A percentile compares a stretch with the other conserved stretches of the same genome.
Conservation (phyloP, 2,888 invertebrate species). For the Papilio elwesi region DNA sequence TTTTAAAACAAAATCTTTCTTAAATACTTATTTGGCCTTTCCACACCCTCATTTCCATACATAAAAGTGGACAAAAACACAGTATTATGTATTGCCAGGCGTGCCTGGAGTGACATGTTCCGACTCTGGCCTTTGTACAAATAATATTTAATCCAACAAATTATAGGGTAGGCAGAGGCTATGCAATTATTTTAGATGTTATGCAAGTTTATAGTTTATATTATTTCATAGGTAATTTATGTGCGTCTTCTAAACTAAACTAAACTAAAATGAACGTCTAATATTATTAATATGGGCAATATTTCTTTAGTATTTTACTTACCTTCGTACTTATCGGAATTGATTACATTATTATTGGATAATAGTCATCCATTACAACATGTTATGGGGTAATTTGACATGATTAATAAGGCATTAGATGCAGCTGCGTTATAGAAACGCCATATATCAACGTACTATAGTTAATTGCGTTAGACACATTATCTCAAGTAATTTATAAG, state of each 20-base stretch:
- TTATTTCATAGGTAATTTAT: no score
- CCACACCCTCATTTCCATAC: neutral
- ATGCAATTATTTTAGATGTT: neutral
- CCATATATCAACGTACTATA: slow-evolving; percentile 16
- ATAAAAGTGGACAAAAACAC: neutral
- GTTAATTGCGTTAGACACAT: slow-evolving; percentile 17
- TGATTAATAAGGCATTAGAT: slow-evolving; percentile 36
- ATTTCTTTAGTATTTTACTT: neutral
- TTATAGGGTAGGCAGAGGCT: neutral
- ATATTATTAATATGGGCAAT: neutral
- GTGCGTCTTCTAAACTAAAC: no score
- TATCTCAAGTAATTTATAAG: slow-evolving; percentile 1
- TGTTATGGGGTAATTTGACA: slow-evolving; percentile 33
- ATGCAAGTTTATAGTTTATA: no score
- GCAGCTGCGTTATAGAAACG: slow-evolving; percentile 31
- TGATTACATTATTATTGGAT: slow-evolving; percentile 13
- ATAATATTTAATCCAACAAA: neutral
- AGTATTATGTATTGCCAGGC: neutral
- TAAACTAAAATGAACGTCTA: neutral
- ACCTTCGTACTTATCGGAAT: neutral
- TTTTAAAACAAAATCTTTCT: no score
- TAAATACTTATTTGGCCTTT: neutral
- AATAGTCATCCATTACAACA: slow-evolving; percentile 30
- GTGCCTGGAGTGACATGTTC: slow-evolving; percentile 2
- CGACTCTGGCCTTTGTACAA: neutral